Base-by-base conservation (phyloP, 2,888 invertebrate genomes). In the Callyntrura sp. region DNA sequence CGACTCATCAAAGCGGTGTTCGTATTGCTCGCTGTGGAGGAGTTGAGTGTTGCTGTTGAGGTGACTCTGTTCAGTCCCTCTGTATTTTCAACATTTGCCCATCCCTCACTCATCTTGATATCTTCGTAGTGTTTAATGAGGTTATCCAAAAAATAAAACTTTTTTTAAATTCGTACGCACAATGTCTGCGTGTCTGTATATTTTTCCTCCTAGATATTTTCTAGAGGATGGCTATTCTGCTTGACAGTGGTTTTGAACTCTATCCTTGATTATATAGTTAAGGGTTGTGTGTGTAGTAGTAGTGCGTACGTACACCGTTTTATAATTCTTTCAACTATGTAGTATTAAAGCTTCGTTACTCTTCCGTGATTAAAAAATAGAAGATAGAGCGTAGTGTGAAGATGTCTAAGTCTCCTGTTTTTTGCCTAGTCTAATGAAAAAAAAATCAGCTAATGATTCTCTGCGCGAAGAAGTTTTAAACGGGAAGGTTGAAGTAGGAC, bases 331-430 rank as follows among this genome's bases (percentile, higher is more conserved):
- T 60, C 23, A 23, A 23, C 48, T 85, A 73, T 85, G n/a, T n/a
- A n/a, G n/a, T 82, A 76, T 89, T 90, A 85, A 90, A 90, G 90
- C 90, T 90, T 90, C 82, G 84, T 83, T 90, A 78, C 86, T 90
- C 90, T 90, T 90, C 90, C 90, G 87, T 90, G 79, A 83, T 83
- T 90, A 68, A 35, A 57, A 60, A 82, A 81, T 86, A 12, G 55
- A 78, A 48, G 28, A 23, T 73, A 45, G n/a, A n/a, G 70, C 14
- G 25, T 51, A 57, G 17, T 23, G 51, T 28, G 57, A 28, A n/a
- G n/a, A 70, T 76, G 17, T 17, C 17, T 12, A 51, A 65, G 48
- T 20, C 17, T 11, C 17, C n/a, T n/a, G n/a, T n/a, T 45, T 73
- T 85, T 76, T 62, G 2, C 8, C 14, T 12, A 48, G 43, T n/a